A percentile compares a stretch with the other conserved stretches of the same genome.
These are phyloP conservation scores for Rutilus rutilus DNA, from an alignment of 2,113 vertebrate genomes.

Conservation along the genomic window DNA sequence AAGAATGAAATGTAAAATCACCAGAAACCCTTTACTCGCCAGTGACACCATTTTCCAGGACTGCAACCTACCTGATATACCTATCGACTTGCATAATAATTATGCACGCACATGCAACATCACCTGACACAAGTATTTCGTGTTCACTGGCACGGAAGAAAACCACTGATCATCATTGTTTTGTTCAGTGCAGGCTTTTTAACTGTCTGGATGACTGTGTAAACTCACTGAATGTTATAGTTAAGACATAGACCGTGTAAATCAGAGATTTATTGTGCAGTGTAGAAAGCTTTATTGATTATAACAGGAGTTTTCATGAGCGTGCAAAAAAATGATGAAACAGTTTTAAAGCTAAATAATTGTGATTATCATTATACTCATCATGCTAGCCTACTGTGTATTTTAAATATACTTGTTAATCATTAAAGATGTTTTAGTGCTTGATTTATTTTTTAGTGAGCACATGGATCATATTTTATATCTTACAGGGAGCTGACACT, in stretches of 20 bases:
- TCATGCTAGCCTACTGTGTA: too few species aligned
- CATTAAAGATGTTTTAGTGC: too few species aligned
- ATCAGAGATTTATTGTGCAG: background rate
- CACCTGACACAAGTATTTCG: background rate
- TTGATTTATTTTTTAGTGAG: too few species aligned
- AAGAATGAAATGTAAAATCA: too few species aligned
- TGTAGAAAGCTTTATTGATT: background rate
- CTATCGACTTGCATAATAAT: too few species aligned
- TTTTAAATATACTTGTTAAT: too few species aligned
- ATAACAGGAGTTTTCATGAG: slow-evolving; percentile 1
- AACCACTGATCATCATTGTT: background rate
- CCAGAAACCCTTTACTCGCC: too few species aligned
- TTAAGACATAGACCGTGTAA: background rate
- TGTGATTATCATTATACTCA: background rate
- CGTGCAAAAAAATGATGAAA: background rate
- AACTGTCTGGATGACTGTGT: background rate
- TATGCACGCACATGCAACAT: background rate
- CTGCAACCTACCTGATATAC: too few species aligned
- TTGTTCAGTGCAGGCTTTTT: background rate
- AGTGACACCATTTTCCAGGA: too few species aligned
- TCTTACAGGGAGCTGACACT: slow-evolving; percentile 94
- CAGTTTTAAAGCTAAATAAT: background rate
- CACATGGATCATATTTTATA: slow-evolving; percentile 15
- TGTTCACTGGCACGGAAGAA: background rate
- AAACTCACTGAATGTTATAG: background rate